Evolutionary conservation across 2,113 vertebrate genomes (phyloP).

Genomic region (Platichthys flesus): DNA sequence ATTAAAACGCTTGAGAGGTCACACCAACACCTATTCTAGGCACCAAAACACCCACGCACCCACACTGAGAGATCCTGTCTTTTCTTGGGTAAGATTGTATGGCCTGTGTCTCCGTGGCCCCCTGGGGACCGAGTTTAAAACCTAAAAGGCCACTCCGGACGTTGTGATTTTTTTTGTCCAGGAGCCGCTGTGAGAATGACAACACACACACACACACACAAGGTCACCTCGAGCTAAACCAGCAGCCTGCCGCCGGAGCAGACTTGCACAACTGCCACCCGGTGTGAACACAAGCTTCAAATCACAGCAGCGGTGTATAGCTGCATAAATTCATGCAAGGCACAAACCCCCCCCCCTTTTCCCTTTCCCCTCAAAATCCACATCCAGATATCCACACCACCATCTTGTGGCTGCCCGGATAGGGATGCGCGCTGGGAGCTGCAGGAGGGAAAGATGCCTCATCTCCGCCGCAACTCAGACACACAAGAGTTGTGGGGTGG

Average conservation of each 20-base stretch:
- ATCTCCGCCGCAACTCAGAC: slow-evolving; percentile 28
- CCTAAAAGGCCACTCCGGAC: too few relatives aligned
- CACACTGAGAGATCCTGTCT: background rate
- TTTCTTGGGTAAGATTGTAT: background rate
- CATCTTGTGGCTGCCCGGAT: slow-evolving; percentile 74
- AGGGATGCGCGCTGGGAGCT: slow-evolving; percentile 26
- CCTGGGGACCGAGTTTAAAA: too few relatives aligned
- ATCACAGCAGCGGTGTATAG: slow-evolving; percentile 29
- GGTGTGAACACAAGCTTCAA: slow-evolving; percentile 23
- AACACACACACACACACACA: slow-evolving; percentile 16
- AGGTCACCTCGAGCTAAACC: slow-evolving; percentile 37
- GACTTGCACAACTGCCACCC: slow-evolving; percentile 18
- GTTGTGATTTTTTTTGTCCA: too few relatives aligned
- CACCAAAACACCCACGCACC: background rate
- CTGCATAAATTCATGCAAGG: slow-evolving; percentile 14
- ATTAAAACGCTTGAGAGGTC: background rate
- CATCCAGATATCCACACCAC: slow-evolving; percentile 72
- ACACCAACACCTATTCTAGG: background rate
- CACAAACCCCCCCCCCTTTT: background rate
- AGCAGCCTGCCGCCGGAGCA: background rate
- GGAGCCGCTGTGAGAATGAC: too few relatives aligned
- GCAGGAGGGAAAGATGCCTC: slow-evolving; percentile 13
- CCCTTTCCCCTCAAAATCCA: slow-evolving; percentile 4
- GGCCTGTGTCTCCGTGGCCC: too few relatives aligned
- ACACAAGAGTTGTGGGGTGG: slow-evolving; percentile 23